Evolutionary conservation across 2,797 vertebrate genomes (phyloP).

Genomic region (Buceros bicornis): DNA sequence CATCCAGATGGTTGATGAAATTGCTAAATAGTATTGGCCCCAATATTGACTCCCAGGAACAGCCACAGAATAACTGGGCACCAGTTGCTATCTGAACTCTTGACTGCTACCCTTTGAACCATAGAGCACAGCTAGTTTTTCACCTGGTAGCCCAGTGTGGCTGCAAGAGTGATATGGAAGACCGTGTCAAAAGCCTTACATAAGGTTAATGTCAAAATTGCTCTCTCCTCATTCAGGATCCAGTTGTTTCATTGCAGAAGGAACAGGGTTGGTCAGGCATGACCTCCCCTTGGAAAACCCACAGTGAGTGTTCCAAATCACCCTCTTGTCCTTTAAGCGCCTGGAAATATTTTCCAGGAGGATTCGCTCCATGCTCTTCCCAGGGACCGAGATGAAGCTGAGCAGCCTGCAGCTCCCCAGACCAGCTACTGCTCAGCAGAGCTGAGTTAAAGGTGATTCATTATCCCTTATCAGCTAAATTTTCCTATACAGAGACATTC

Average conservation of each 20-base stretch:
- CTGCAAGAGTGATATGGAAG: background rate
- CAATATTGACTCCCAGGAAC: background rate
- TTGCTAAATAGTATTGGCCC: background rate
- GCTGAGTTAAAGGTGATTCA: constrained; percentile 29
- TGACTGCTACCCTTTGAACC: background rate
- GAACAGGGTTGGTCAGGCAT: background rate
- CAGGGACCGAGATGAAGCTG: background rate
- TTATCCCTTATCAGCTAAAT: constrained; percentile 64
- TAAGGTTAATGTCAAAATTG: background rate
- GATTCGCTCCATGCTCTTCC: background rate
- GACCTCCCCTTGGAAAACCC: background rate
- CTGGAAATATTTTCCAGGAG: background rate
- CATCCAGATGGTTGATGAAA: background rate
- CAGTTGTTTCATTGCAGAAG: background rate
- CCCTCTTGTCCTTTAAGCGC: background rate
- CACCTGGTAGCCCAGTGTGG: background rate
- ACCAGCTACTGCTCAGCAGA: background rate
- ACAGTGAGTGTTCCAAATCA: background rate
- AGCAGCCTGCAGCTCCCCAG: background rate
- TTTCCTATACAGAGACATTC: constrained; percentile 64
- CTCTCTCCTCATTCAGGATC: background rate
- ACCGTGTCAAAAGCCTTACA: background rate
- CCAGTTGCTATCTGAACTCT: background rate
- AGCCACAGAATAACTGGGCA: background rate
- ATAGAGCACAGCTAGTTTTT: background rate